Percentiles rank a stretch among this genome's conserved stretches.
Conservation (phyloP, 2,888 invertebrate genomes). For the Melieria omissa region DNA sequence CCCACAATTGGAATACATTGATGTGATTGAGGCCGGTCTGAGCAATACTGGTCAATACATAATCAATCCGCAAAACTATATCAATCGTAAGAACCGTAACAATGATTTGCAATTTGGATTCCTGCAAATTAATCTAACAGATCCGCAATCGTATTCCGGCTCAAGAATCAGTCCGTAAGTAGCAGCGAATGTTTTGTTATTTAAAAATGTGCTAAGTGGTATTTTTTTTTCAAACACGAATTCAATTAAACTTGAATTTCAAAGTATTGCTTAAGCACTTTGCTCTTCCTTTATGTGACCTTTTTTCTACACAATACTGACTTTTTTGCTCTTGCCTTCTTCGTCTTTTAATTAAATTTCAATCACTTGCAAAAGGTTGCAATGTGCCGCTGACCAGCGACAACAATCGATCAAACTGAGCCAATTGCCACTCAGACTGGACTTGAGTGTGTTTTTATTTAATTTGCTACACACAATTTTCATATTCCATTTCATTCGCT, state of each 20-base stretch:
- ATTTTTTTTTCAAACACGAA: background rate
- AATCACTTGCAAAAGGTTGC: no score
- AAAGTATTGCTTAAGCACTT: no score
- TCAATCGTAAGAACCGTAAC: conserved; percentile 75
- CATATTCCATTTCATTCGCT: conserved; percentile 22
- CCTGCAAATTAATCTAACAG: conserved; percentile 86
- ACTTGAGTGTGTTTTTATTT: conserved; percentile 21
- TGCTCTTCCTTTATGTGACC: no score
- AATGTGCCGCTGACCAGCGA: no score
- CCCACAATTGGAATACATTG: conserved; percentile 85
- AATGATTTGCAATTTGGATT: conserved; percentile 88
- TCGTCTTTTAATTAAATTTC: no score
- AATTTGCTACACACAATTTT: conserved; percentile 22
- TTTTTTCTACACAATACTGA: no score
- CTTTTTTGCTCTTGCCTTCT: no score
- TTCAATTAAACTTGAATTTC: no score
- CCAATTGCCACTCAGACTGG: background rate
- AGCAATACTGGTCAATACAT: conserved; percentile 78
- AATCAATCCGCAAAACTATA: conserved; percentile 79
- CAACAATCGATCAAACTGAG: no score
- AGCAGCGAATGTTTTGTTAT: conserved; percentile 30
- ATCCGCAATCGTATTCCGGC: conserved; percentile 75
- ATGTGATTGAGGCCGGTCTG: conserved; percentile 74
- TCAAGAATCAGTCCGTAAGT: conserved; percentile 81
- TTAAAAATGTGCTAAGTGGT: background rate